phyloP scores from a whole-genome alignment of 2,113 vertebrate genomes.

The Varanus salvator region DNA sequence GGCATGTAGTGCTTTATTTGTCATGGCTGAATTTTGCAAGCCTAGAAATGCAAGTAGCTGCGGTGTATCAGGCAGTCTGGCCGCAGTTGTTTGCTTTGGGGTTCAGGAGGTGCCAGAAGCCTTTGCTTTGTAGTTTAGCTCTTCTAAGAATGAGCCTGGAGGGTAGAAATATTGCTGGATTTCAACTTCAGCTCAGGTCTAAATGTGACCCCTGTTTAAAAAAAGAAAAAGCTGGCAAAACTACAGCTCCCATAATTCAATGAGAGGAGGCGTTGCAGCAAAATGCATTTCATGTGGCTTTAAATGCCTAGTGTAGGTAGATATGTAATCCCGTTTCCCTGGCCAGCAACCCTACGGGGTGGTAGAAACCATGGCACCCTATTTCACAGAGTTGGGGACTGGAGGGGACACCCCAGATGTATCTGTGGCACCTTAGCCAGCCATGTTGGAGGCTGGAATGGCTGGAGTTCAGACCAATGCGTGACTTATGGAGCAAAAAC shows the following conservation, averaged over 20 bases:
- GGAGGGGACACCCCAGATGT: too few relatives aligned
- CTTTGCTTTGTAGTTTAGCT: not conserved
- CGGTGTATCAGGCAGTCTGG: not conserved
- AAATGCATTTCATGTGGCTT: not conserved
- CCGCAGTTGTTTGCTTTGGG: not conserved
- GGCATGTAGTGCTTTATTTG: constrained; percentile 22
- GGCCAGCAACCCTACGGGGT: too few relatives aligned
- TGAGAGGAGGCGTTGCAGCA: not conserved
- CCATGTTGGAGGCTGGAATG: too few relatives aligned
- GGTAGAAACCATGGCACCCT: too few relatives aligned
- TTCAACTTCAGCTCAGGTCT: not conserved
- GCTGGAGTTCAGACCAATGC: too few relatives aligned
- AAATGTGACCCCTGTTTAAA: not conserved
- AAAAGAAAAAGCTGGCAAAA: not conserved
- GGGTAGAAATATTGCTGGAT: not conserved
- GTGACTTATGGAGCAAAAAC: too few relatives aligned
- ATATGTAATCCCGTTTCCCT: not conserved
- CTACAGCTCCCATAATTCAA: not conserved
- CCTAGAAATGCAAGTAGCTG: too few relatives aligned
- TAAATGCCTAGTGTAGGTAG: not conserved
- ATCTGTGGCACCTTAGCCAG: too few relatives aligned
- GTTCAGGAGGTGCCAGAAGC: too few relatives aligned
- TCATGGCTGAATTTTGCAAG: too few relatives aligned
- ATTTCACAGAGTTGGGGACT: too few relatives aligned
- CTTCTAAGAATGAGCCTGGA: not conserved